Percentiles rank a stretch among this genome's conserved stretches.
Evolutionary conservation across 2,797 vertebrate genomes (phyloP).

Genomic region (Tiaroga cobitis): DNA sequence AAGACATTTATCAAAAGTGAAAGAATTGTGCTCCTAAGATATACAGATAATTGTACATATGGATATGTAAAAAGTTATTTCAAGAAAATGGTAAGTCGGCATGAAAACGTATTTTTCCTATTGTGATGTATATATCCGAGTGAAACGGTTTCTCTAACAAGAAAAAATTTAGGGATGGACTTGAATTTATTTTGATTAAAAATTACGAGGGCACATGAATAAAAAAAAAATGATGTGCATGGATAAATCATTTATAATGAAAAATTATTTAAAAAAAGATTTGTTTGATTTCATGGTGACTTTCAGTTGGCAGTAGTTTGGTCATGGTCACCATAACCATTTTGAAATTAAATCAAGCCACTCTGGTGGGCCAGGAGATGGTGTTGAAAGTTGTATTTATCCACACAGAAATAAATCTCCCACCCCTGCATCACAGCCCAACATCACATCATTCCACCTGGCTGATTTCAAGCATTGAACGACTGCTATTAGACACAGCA

Average conservation of each 20-base stretch:
- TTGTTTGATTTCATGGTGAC: background rate
- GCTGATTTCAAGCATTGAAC: slow-evolving; percentile 66
- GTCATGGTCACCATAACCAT: background rate
- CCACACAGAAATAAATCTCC: slow-evolving; percentile 69
- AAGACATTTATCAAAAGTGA: background rate
- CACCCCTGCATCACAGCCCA: slow-evolving; percentile 54
- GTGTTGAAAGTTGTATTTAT: slow-evolving; percentile 66
- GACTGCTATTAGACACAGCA: slow-evolving; percentile 56
- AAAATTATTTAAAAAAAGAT: background rate
- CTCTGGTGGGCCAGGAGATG: slow-evolving; percentile 56
- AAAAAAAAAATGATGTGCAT: background rate
- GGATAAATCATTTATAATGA: background rate
- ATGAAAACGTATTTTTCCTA: background rate
- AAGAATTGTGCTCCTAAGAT: background rate
- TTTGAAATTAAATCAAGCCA: slow-evolving; percentile 59
- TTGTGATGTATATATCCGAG: background rate
- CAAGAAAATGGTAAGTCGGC: background rate
- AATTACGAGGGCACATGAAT: background rate
- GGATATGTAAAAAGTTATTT: background rate
- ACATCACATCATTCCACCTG: slow-evolving; percentile 66
- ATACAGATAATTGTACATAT: background rate
- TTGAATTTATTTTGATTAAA: background rate
- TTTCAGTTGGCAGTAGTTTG: background rate
- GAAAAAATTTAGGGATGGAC: too few relatives aligned
- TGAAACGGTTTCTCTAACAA: too few relatives aligned